Evolutionary conservation across 2,888 invertebrate species (phyloP), one percentile per base, ranked within the genome.

Genomic region (Venusia cambrica): DNA sequence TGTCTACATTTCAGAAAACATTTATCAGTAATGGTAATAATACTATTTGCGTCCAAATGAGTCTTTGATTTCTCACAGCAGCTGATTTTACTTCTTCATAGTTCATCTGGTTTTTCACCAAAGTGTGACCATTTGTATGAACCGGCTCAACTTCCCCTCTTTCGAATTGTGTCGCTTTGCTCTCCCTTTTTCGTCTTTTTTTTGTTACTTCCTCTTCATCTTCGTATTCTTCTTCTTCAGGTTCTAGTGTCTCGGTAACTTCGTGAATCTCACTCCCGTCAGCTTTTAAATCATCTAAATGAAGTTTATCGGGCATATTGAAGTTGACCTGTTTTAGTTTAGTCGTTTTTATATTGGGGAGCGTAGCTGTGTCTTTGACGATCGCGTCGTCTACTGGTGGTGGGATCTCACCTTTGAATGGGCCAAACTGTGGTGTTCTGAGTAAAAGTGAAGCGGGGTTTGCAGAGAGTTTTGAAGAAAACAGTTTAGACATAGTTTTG

Each of bases 331-430:
- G 57, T 52, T 77, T 77, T 29, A 89, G 52, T 53, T 80, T 78
- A 5, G 89, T 88, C 3, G 59, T 63, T 40, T 48, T 57, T 1
- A 52, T 45, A 15, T 36, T 20, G 21, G 43, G 25, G 6, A 31
- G 44, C 24, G 14, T 48, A 2, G 40, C 40, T 13, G 52, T 25
- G 18, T 39, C 53, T 38, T 46, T 63, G 32, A 57, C 68, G 16
- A 77, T 58, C 16, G 71, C 62, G 11, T 66, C 70, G 7, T 58
- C 64, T 3, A 83, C 60, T 9, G 71, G 62, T 5, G 80, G 69
- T 12, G 94, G 94, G 3, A 93, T 87, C 59, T 94, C 93, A 0
- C 94, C 94, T 54, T 87, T 90, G 52, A 92, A 94, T 1, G 92
- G 92, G 0, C 91, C 92, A 49, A 93, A 93, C 61, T 94, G 94